phyloP scores from a whole-genome alignment of 2,888 invertebrate species.

The Polymixis lichenea region DNA sequence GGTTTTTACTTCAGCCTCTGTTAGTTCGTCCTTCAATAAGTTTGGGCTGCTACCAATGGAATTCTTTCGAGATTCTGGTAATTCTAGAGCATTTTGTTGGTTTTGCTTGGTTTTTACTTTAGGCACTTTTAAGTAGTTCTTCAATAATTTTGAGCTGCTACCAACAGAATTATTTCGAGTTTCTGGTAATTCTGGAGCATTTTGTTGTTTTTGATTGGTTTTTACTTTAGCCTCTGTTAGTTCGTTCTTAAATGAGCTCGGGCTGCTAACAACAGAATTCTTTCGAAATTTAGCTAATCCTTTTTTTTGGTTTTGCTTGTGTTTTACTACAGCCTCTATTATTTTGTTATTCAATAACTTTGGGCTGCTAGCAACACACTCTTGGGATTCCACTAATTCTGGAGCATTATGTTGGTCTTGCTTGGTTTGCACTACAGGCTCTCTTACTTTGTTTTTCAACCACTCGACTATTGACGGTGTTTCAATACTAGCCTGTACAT shows the following conservation, averaged over 20 bases:
- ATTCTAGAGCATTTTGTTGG: slow-evolving; percentile 8
- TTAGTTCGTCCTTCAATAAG: not conserved
- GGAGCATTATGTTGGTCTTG: slow-evolving; percentile 8
- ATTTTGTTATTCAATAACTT: slow-evolving; percentile 38
- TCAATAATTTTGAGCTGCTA: slow-evolving; percentile 63
- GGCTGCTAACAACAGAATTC: slow-evolving; percentile 67
- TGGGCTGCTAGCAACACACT: slow-evolving; percentile 46
- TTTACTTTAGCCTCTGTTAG: not conserved
- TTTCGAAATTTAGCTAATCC: slow-evolving; percentile 64
- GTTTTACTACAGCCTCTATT: not conserved
- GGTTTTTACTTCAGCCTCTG: not conserved
- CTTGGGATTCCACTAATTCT: slow-evolving; percentile 60
- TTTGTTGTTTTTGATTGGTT: not conserved
- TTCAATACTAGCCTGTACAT: not conserved
- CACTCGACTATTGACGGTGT: slow-evolving; percentile 28
- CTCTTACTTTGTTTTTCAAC: slow-evolving; percentile 10
- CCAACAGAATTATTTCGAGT: slow-evolving; percentile 70
- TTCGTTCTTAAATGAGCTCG: slow-evolving; percentile 60
- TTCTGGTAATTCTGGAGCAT: slow-evolving; percentile 40
- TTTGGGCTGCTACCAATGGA: slow-evolving; percentile 73
- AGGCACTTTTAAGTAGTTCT: not conserved
- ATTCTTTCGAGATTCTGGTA: slow-evolving; percentile 65
- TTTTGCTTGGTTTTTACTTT: not conserved
- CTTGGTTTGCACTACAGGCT: not conserved
- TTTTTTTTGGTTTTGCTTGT: not conserved